Evolutionary conservation across 1,140 invertebrate species (phyloP), one percentile per base, ranked within the genome.

Genomic region (Zaprionus kolodkinae): DNA sequence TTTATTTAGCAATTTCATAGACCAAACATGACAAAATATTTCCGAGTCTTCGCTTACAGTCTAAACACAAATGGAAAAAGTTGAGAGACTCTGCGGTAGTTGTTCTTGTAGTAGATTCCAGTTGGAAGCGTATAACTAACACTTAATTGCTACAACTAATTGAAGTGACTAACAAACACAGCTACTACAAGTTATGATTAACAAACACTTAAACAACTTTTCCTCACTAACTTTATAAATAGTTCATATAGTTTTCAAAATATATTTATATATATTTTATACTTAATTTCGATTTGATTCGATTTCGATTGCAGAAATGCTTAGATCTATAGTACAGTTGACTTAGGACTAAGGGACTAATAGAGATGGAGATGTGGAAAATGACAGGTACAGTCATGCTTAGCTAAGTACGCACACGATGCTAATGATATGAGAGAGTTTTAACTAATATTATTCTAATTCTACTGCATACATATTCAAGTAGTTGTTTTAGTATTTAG

Each of bases 91-190:
- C 12, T 35, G 43, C 43, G 36, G 38, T 45, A 63, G 45, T 64
- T 63, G 15, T 56, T 33, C 6, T 57, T 15, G 35, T 15, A 60
- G 33, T 61, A 40, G 36, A 60, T 17, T 60, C 40, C 50, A 50
- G 13, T 36, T 55, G 35, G 43, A 55, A 55, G 50, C 43, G 15
- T 64, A 35, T 54, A 6, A 7, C 64, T 52, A 55, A 33, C 35
- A 30, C 43, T 30, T 57, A 59, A 33, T 17, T 9, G 25, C 52
- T 54, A 13, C 36, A 56, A 35, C 56, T 70, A 63, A 67, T 72
- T 52, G 50, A 43, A 76, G 45, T 72, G 72, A 69, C 67, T 81
- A 85, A 65, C 50, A 85, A 81, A 85, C 71, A 74, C 75, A 75
- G 67, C 66, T 80, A 52, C 66, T 80, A 52, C 55, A 61, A 35